Evolutionary conservation across 2,888 invertebrate species (phyloP).

Genomic region (Oxystoma pomonae): DNA sequence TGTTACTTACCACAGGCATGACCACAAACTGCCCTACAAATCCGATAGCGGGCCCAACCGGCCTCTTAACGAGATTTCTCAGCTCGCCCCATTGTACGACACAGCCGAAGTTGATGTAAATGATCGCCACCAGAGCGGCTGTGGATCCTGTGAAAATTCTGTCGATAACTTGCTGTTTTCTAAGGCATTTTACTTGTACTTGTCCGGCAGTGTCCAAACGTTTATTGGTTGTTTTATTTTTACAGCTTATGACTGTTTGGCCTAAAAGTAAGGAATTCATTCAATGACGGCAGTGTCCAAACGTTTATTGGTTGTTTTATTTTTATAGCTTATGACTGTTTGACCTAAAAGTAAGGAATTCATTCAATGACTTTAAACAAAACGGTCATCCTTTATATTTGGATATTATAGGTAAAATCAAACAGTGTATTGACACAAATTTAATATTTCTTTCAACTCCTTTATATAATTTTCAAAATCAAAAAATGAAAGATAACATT

Average conservation of each 20-base stretch:
- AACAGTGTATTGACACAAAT: too few relatives aligned
- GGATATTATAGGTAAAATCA: too few relatives aligned
- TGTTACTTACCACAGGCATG: slow-evolving; percentile 77
- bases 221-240: slow-evolving; percentile 22
- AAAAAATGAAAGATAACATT: too few relatives aligned
- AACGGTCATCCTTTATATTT: too few relatives aligned
- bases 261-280: slow-evolving; percentile 29
- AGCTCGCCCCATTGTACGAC: slow-evolving; percentile 75
- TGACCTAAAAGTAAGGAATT: slow-evolving; percentile 36
- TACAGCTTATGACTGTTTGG: slow-evolving; percentile 34
- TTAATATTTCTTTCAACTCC: too few relatives aligned
- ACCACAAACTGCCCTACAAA: slow-evolving; percentile 73
- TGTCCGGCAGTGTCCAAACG: slow-evolving; percentile 34
- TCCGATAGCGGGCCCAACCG: slow-evolving; percentile 75
- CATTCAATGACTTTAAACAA: not conserved
- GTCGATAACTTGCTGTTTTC: slow-evolving; percentile 60
- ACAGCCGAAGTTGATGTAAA: slow-evolving; percentile 90
- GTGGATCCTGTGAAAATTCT: slow-evolving; percentile 71
- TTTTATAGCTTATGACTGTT: slow-evolving; percentile 33
- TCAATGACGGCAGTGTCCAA: slow-evolving; percentile 28
- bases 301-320: slow-evolving; percentile 19
- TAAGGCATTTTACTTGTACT: slow-evolving; percentile 28
- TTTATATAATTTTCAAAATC: too few relatives aligned
- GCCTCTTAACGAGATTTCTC: slow-evolving; percentile 60
- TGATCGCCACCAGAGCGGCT: slow-evolving; percentile 68